Conservation (phyloP, 2,797 vertebrate species). For the Spinus pinus region DNA sequence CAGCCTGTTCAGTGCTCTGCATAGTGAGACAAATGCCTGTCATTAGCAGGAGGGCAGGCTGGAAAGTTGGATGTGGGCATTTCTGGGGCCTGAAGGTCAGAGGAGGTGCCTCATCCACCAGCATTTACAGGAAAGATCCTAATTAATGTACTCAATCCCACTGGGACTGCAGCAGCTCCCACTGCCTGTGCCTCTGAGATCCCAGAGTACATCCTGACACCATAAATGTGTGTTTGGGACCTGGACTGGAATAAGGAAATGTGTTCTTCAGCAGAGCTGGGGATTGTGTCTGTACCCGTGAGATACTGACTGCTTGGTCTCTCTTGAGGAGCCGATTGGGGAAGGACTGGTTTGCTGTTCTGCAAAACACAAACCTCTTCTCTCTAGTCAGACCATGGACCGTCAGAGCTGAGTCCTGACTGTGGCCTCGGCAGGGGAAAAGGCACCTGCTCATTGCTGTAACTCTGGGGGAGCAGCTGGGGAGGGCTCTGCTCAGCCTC, state of each 20-base stretch:
- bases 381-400: not conserved
- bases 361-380: not conserved
- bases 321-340: accelerated
- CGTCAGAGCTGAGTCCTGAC: not conserved
- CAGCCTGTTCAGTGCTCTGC: not conserved
- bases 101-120: not conserved
- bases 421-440: not conserved
- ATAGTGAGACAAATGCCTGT: not conserved
- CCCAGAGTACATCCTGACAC: accelerated
- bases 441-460: not conserved
- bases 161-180: not conserved
- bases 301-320: accelerated
- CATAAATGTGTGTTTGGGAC: accelerated
- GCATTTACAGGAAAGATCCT: not conserved
- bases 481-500: not conserved
- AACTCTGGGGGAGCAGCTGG: not conserved
- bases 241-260: accelerated
- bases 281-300: accelerated
- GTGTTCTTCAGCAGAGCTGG: not conserved
- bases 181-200: accelerated
- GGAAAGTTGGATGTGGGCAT: not conserved
- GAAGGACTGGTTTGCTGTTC: not conserved
- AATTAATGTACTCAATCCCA: accelerated
- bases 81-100: not conserved
- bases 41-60: not conserved